Conservation (phyloP, 2,113 vertebrate species). For the Cranoglanis bouderius region DNA sequence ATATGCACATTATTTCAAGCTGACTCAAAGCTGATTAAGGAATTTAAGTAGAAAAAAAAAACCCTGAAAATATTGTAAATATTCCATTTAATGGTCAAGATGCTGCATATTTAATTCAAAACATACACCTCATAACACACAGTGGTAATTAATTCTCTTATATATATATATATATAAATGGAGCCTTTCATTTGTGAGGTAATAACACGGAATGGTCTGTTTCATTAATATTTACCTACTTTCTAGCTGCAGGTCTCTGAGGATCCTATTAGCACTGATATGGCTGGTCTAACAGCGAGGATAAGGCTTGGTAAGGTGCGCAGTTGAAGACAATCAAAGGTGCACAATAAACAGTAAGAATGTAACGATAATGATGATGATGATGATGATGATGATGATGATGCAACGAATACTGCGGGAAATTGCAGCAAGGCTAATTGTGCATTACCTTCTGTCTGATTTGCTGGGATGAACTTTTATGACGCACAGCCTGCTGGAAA, state of each 20-base stretch:
- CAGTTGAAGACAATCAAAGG: background rate
- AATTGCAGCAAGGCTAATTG: background rate
- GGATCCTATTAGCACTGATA: slow-evolving; percentile 19
- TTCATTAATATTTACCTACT: slow-evolving; percentile 15
- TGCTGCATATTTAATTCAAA: no score
- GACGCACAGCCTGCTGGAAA: background rate
- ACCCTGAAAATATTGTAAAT: no score
- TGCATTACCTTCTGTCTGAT: background rate
- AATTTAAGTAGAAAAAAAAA: no score
- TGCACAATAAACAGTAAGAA: background rate
- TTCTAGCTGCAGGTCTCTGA: slow-evolving; percentile 1
- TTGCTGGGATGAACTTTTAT: background rate
- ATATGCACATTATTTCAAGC: no score
- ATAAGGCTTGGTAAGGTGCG: background rate
- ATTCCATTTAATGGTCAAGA: no score
- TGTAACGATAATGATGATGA: slow-evolving; percentile 1
- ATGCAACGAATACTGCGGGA: background rate
- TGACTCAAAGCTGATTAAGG: no score
- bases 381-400: background rate
- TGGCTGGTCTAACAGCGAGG: background rate
- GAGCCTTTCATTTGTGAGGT: background rate
- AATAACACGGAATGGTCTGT: background rate
- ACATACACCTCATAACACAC: no score
- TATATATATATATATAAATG: no score
- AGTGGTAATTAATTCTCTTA: no score